A percentile compares a stretch with the other conserved stretches of the same genome.
phyloP scores from a whole-genome alignment of 2,888 invertebrate species.

The Adineta ricciae region DNA sequence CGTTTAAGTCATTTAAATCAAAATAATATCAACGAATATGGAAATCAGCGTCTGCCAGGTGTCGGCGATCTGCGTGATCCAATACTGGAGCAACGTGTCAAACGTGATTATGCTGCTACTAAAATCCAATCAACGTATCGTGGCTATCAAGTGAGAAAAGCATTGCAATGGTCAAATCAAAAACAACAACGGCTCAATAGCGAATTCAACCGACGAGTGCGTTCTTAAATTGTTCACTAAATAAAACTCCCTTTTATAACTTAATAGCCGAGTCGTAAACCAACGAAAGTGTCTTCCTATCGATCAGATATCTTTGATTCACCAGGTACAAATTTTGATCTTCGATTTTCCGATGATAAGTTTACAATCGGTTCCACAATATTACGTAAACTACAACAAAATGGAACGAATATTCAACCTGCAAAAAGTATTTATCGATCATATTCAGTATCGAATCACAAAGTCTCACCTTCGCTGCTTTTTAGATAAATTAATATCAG shows the following conservation, averaged over 20 bases:
- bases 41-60: background rate
- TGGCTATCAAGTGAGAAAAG: slow-evolving; percentile 39
- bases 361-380: background rate
- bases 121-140: slow-evolving; percentile 41
- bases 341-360: background rate
- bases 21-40: background rate
- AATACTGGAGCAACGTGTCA: background rate
- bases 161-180: slow-evolving; percentile 31
- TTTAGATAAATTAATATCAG: background rate
- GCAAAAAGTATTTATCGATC: background rate
- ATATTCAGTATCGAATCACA: too few relatives aligned
- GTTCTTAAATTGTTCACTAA: background rate
- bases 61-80: background rate
- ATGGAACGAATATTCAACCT: background rate
- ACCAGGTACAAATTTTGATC: background rate
- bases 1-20: slow-evolving; percentile 4
- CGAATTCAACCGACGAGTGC: background rate
- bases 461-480: background rate
- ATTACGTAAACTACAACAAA: background rate
- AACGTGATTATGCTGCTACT: slow-evolving; percentile 37
- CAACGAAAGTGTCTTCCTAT: background rate
- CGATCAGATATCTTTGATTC: background rate
- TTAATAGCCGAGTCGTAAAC: background rate
- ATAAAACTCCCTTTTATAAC: too few relatives aligned
- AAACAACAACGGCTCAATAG: background rate